Evolutionary conservation across 2,888 invertebrate species (phyloP).

Genomic region (Pharmacophagus antenor): DNA sequence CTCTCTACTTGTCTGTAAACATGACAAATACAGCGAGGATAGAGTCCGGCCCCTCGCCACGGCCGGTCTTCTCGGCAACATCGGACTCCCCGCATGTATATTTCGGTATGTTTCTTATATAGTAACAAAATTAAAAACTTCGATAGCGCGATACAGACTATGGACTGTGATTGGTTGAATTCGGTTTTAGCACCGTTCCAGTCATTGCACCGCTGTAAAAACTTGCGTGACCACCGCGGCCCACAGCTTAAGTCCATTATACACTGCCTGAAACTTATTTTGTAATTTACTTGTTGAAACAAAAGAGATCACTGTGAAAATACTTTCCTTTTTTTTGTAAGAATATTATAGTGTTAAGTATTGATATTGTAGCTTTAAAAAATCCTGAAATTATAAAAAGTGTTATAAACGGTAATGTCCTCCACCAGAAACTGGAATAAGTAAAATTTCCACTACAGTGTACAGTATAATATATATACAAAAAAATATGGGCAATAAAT

Average conservation of each 20-base stretch:
- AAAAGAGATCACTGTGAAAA: too few relatives aligned
- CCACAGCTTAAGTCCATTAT: background rate
- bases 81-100: conserved; percentile 66
- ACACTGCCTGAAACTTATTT: conserved; percentile 2
- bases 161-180: conserved; percentile 53
- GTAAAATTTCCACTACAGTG: too few relatives aligned
- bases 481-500: too few relatives aligned
- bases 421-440: too few relatives aligned
- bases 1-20: conserved; percentile 61
- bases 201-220: conserved; percentile 60
- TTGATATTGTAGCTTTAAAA: too few relatives aligned
- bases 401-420: too few relatives aligned
- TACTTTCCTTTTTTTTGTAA: too few relatives aligned
- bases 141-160: conserved; percentile 58
- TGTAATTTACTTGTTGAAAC: too few relatives aligned
- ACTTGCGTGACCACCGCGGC: conserved; percentile 39
- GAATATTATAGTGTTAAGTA: too few relatives aligned
- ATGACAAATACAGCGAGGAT: conserved; percentile 66
- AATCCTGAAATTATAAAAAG: too few relatives aligned
- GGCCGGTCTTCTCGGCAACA: conserved; percentile 76
- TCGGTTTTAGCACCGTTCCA: conserved; percentile 59
- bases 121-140: conserved; percentile 45
- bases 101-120: conserved; percentile 42
- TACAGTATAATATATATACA: too few relatives aligned
- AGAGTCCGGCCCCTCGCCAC: conserved; percentile 76